Base-by-base conservation (phyloP, 2,113 vertebrate species). In the Stomatorhinus ivindoensis region DNA sequence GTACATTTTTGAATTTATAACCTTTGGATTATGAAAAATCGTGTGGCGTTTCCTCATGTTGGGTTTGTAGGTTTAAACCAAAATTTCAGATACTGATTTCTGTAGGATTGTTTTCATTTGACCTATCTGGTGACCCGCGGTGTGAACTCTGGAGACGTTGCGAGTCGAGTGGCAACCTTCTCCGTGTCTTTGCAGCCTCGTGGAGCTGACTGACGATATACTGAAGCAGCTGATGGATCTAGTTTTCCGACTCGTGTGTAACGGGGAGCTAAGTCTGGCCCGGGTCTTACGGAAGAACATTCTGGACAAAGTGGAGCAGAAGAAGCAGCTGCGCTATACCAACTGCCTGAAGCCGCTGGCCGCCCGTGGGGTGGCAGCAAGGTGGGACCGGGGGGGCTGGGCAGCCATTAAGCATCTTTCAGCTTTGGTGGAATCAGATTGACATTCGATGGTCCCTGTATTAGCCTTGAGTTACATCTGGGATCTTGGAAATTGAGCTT, bases 121-220 rank as follows among this genome's bases (percentile, higher is more conserved):
- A 15, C n/a, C 76, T 82, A n/a, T 44, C 39, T 21, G 42, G 15
- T 21, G 31, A 24, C 7, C 35, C 15, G 4, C 7, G 31, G 47
- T 47, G 19, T 86, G 42, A 24, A 39, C 55, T 46, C 21, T 83
- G 73, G 13, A 17, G 87, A 65, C 58, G 88, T 51, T n/a, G 15
- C 44, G 8, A 39, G 48, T 39, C 7, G 53, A 39, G 7, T 82
- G 48, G 35, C 27, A 0, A 5, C 89, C 44, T 87, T 50, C 87
- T 21, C 27, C 24, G 53, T 89, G 65, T n/a, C 46, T 86, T 61
- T 84, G 1, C 91, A 99, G 98, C 92, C 93, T 99, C 88, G 98
- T 99, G 93, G 98, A 99, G 91, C 24, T 99, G 94, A 99, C 98
- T 0, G 98, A 99, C 51, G 98, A 99, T 91, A 99, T 99, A 94